phyloP scores from a whole-genome alignment of 2,888 invertebrate species.

The Notodonta ziczac region DNA sequence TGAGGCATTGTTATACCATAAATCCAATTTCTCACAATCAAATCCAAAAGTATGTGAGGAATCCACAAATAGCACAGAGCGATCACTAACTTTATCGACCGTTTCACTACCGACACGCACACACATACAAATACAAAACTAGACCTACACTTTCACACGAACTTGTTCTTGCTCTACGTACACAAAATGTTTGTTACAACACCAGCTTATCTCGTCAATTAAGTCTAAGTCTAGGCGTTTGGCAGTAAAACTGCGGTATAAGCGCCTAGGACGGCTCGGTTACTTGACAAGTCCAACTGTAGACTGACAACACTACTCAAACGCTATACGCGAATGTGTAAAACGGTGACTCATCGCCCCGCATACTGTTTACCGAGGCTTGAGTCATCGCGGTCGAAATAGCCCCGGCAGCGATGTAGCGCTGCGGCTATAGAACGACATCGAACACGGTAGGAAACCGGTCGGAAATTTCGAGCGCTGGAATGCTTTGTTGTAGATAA shows the following conservation, averaged over 20 bases:
- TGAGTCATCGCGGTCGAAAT: constrained; percentile 78
- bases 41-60: constrained; percentile 62
- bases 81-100: constrained; percentile 79
- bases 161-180: constrained; percentile 63
- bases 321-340: constrained; percentile 85
- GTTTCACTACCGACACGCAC: constrained; percentile 81
- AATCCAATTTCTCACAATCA: constrained; percentile 52
- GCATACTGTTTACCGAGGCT: constrained; percentile 85
- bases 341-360: constrained; percentile 85
- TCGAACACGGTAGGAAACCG: constrained; percentile 41
- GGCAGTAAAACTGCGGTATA: constrained; percentile 78
- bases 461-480: constrained; percentile 65
- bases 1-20: constrained; percentile 67
- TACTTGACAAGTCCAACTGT: constrained; percentile 80
- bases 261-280: constrained; percentile 74
- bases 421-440: constrained; percentile 53
- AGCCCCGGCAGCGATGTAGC: constrained; percentile 67
- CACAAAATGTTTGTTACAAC: constrained; percentile 57
- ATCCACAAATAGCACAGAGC: constrained; percentile 77
- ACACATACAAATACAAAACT: constrained; percentile 63
- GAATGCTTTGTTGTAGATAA: constrained; percentile 60
- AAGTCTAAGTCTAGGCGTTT: constrained; percentile 66
- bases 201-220: constrained; percentile 61
- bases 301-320: constrained; percentile 84
- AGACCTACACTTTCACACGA: constrained; percentile 79